phyloP scores from a whole-genome alignment of 2,113 vertebrate genomes.

The Tetrax tetrax region DNA sequence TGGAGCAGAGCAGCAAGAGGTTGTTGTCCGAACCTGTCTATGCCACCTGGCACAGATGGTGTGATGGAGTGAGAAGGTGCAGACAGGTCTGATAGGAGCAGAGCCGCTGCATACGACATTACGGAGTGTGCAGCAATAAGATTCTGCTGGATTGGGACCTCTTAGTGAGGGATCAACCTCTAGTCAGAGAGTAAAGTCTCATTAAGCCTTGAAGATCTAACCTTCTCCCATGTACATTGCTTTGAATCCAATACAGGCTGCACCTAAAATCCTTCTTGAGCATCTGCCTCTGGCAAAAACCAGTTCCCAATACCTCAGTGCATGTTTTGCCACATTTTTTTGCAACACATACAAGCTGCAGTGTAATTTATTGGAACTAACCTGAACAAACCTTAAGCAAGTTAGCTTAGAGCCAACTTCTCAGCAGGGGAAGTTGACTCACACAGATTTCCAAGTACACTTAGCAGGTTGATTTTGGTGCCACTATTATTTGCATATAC shows the following conservation, averaged over 20 bases:
- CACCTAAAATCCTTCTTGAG: neutral
- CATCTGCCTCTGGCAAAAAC: neutral
- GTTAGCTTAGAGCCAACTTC: neutral
- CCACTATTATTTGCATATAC: neutral
- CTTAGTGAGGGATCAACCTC: neutral
- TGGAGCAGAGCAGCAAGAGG: neutral
- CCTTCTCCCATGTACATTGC: accelerated
- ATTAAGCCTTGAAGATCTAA: neutral
- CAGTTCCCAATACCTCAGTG: neutral
- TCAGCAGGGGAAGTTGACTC: neutral
- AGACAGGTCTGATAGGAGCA: neutral
- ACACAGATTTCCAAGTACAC: neutral
- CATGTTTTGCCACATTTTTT: neutral
- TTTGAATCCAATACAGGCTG: neutral
- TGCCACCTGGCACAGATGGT: neutral
- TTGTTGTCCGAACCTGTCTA: neutral
- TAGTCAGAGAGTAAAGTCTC: neutral
- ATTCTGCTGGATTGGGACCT: neutral
- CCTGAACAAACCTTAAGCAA: neutral
- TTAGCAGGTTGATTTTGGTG: neutral
- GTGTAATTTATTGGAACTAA: neutral
- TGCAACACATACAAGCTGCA: neutral
- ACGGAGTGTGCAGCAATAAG: neutral
- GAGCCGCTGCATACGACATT: accelerated
- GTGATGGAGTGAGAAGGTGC: neutral